A percentile compares a stretch with the other conserved stretches of the same genome.
Evolutionary conservation across 2,888 invertebrate species (phyloP).

Genomic region (Agriotes lineatus): DNA sequence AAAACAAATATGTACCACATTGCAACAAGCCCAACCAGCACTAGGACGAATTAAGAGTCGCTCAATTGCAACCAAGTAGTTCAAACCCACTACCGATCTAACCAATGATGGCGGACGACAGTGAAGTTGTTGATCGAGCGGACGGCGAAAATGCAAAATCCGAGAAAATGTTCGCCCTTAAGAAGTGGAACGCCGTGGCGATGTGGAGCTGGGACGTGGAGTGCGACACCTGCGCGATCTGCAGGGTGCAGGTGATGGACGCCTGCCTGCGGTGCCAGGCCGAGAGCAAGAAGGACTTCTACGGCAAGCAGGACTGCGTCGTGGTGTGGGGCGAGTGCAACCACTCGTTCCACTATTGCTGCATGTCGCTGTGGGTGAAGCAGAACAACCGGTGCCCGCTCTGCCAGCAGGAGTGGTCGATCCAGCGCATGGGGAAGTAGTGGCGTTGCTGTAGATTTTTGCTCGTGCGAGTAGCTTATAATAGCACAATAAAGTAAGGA

Average conservation of each 20-base stretch:
- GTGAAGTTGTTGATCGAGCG: slow-evolving; percentile 71
- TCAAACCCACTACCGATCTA: too few species aligned
- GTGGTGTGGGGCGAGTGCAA: slow-evolving; percentile 99
- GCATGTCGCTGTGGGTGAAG: slow-evolving; percentile 98
- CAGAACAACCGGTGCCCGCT: slow-evolving; percentile 96
- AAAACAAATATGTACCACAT: too few species aligned
- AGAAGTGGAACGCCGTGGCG: slow-evolving; percentile 99
- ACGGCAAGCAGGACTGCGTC: slow-evolving; percentile 95
- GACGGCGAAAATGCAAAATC: slow-evolving; percentile 77
- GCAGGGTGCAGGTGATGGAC: slow-evolving; percentile 96
- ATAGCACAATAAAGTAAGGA: too few species aligned
- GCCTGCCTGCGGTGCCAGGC: slow-evolving; percentile 97
- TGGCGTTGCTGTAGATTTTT: too few species aligned
- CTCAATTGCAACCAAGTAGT: too few species aligned
- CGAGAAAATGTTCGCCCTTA: slow-evolving; percentile 94
- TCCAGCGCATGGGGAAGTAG: slow-evolving; percentile 97
- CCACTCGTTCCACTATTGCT: slow-evolving; percentile 99
- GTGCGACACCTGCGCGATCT: slow-evolving; percentile 99
- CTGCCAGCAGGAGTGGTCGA: slow-evolving; percentile 99
- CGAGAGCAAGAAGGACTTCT: slow-evolving; percentile 88
- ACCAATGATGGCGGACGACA: slow-evolving; percentile 48
- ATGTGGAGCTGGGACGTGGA: slow-evolving; percentile 99
- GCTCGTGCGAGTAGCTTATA: too few species aligned
- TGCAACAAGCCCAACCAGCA: too few species aligned
- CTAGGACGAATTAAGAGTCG: too few species aligned